A percentile compares a stretch with the other conserved stretches of the same genome.
Conservation (phyloP, 2,797 vertebrate species). For the Nannoperca obscura region DNA sequence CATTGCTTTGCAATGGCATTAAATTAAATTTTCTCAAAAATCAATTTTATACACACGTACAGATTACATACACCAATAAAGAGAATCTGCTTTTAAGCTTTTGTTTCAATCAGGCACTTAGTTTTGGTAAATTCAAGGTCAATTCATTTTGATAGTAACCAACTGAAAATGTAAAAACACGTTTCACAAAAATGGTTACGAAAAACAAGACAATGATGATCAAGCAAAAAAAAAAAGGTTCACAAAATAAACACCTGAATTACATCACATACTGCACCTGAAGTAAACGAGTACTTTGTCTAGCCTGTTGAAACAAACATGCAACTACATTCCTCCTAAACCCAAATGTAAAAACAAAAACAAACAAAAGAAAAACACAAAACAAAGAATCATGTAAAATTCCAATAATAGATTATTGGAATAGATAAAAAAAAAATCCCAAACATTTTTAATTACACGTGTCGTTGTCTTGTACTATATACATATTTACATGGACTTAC, state of each 20-base stretch:
- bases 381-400: not conserved
- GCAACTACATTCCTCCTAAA: not conserved
- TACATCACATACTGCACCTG: not conserved
- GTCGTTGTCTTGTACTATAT: constrained; percentile 5
- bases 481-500: constrained; percentile 58
- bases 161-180: not conserved
- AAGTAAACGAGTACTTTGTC: not conserved
- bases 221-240: not conserved
- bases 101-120: constrained; percentile 39
- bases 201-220: not conserved
- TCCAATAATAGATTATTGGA: not conserved
- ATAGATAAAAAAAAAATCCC: constrained; percentile 3
- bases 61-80: constrained; percentile 8
- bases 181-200: not conserved
- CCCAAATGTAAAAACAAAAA: not conserved
- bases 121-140: not conserved
- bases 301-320: not conserved
- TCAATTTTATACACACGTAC: constrained; percentile 31
- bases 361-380: not conserved
- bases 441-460: not conserved
- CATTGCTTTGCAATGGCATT: constrained; percentile 52
- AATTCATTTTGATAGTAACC: constrained; percentile 3
- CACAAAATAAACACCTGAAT: constrained; percentile 13
- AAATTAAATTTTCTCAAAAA: constrained; percentile 52
- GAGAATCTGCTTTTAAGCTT: not conserved